Conservation (phyloP, 2,797 vertebrate species). For the Craterocephalus amniculus region DNA sequence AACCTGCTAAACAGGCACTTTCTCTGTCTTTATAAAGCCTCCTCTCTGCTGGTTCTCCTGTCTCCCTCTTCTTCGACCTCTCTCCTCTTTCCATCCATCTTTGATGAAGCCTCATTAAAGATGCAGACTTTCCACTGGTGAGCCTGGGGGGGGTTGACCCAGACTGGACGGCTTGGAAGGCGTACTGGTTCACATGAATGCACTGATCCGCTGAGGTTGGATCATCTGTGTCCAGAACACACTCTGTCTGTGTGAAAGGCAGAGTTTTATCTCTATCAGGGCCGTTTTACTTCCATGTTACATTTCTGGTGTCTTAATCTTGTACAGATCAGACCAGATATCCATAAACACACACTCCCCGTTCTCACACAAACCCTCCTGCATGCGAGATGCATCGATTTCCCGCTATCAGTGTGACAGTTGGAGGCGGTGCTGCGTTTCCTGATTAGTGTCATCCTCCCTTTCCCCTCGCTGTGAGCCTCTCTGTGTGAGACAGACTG, state of each 20-base stretch:
- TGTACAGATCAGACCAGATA: background rate
- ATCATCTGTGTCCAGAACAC: constrained; percentile 6
- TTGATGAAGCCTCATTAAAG: constrained; percentile 82
- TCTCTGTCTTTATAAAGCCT: background rate
- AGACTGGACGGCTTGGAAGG: constrained; percentile 23
- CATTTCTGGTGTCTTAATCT: background rate
- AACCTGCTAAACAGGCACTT: background rate
- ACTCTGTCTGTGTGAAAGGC: background rate
- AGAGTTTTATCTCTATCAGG: background rate
- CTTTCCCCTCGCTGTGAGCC: background rate
- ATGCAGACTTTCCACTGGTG: constrained; percentile 83
- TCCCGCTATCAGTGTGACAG: constrained; percentile 27
- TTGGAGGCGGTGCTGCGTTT: constrained; percentile 8
- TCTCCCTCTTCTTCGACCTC: constrained; percentile 26
- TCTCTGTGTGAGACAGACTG: background rate
- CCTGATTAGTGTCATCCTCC: background rate
- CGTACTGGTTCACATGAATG: constrained; percentile 25
- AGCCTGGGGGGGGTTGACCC: constrained; percentile 48
- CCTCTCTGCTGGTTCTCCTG: background rate
- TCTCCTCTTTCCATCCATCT: constrained; percentile 56
- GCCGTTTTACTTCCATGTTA: background rate
- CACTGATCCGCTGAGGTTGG: constrained; percentile 25
- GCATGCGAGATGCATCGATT: constrained; percentile 2
- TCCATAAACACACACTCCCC: background rate
- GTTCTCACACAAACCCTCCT: constrained; percentile 6